These are phyloP conservation scores for Eupithecia abbreviata DNA, from an alignment of 2,888 invertebrate species.

Conservation along the genomic window DNA sequence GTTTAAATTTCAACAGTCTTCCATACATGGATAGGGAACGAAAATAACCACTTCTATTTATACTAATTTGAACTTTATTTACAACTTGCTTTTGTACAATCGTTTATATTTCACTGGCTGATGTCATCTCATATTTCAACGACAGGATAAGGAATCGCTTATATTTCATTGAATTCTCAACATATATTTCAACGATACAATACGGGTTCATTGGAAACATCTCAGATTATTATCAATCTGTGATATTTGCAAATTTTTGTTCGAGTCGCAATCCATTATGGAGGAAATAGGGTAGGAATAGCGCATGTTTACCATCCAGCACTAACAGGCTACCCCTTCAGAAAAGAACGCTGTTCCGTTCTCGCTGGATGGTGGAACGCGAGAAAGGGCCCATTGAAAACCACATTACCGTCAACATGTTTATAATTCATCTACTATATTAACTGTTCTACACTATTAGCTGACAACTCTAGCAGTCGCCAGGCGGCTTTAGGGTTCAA, in stretches of 20 bases:
- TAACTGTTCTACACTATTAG: constrained; percentile 93
- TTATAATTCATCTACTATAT: constrained; percentile 83
- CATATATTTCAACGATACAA: constrained; percentile 4
- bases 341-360: neutral
- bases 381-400: constrained; percentile 56
- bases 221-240: neutral
- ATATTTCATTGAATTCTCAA: constrained; percentile 3
- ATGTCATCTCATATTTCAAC: constrained; percentile 18
- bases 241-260: constrained; percentile 1
- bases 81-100: constrained; percentile 19
- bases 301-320: constrained; percentile 2
- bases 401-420: constrained; percentile 62
- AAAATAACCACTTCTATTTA: constrained; percentile 34
- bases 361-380: constrained; percentile 20
- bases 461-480: constrained; percentile 95
- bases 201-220: neutral
- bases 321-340: neutral
- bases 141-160: constrained; percentile 3
- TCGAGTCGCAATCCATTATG: constrained; percentile 1
- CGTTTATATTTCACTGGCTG: constrained; percentile 28
- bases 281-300: neutral
- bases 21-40: constrained; percentile 24
- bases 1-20: neutral
- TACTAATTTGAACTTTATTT: constrained; percentile 23
- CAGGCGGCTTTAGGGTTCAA: constrained; percentile 97